Evolutionary conservation across 1,140 invertebrate genomes (phyloP).

Genomic region (Eupristina koningsbergeri): DNA sequence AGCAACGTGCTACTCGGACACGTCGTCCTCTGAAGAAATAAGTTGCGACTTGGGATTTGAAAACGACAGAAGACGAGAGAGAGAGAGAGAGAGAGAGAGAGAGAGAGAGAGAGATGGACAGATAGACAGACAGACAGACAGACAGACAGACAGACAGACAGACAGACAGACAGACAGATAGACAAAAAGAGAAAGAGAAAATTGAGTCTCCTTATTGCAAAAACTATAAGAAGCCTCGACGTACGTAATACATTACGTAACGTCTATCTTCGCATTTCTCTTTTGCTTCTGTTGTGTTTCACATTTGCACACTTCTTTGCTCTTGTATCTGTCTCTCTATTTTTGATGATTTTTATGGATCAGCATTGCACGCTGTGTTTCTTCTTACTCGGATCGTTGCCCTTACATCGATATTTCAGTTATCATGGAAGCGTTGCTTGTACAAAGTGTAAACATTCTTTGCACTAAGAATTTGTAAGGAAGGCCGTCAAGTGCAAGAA

Average conservation of each 20-base stretch:
- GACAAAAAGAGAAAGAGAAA: neutral
- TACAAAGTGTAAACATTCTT: neutral
- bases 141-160: neutral
- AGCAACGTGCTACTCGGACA: slow-evolving; percentile 59
- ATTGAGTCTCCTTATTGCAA: slow-evolving; percentile 26
- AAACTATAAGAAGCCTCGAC: slow-evolving; percentile 32
- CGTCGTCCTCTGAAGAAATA: slow-evolving; percentile 54
- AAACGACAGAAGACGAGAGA: slow-evolving; percentile 30
- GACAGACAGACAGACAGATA: neutral
- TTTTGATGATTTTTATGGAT: neutral
- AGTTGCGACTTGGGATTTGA: slow-evolving; percentile 54
- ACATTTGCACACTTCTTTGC: slow-evolving; percentile 11
- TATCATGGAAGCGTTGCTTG: neutral
- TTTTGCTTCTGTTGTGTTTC: neutral
- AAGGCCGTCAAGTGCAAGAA: neutral
- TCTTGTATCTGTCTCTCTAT: neutral
- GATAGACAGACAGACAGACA: neutral
- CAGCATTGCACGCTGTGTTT: neutral
- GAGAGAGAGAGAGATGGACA: neutral
- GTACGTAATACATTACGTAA: slow-evolving; percentile 39
- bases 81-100: neutral
- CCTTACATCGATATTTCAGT: neutral
- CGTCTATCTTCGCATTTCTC: slow-evolving; percentile 25
- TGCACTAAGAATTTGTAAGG: neutral
- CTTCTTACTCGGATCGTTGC: neutral